phyloP scores from a whole-genome alignment of 1,140 invertebrate genomes.

The Latrodectus geometricus region DNA sequence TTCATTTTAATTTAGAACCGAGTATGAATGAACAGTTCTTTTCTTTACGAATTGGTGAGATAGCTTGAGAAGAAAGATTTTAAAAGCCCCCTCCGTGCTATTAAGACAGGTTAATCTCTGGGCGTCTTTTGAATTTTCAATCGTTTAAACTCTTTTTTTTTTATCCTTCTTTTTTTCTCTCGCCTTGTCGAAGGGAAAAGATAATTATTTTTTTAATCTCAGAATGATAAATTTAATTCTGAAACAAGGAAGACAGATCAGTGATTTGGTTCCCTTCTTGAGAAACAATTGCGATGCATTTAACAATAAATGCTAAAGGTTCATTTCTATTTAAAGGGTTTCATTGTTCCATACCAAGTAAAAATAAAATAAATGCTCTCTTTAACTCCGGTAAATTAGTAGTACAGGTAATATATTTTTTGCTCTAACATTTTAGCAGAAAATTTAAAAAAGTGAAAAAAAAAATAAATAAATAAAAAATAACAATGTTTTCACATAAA shows the following conservation, averaged over 20 bases:
- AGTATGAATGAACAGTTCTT: conserved; percentile 6
- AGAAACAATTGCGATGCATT: not conserved
- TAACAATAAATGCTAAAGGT: not conserved
- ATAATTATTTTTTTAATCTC: conserved; percentile 1
- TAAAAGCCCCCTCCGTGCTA: conserved; percentile 12
- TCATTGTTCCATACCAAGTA: no score
- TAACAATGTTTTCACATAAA: no score
- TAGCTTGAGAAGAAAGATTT: conserved; percentile 5
- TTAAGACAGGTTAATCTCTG: conserved; percentile 25
- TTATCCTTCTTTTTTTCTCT: not conserved
- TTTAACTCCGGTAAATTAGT: no score
- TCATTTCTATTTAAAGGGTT: not conserved
- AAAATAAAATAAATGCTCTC: no score
- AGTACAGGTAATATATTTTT: no score
- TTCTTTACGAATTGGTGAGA: not conserved
- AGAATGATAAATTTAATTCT: conserved; percentile 1
- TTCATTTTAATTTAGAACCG: conserved; percentile 5
- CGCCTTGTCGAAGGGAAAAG: not conserved
- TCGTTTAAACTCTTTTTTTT: not conserved
- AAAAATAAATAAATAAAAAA: no score
- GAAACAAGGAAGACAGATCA: not conserved
- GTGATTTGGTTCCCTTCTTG: not conserved
- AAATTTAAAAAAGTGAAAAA: no score
- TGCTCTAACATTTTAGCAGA: no score
- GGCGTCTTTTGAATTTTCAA: conserved; percentile 6